These are phyloP conservation scores for Trididemnum miniatum DNA, from an alignment of 23 tunicate genomes.

Conservation along the genomic window DNA sequence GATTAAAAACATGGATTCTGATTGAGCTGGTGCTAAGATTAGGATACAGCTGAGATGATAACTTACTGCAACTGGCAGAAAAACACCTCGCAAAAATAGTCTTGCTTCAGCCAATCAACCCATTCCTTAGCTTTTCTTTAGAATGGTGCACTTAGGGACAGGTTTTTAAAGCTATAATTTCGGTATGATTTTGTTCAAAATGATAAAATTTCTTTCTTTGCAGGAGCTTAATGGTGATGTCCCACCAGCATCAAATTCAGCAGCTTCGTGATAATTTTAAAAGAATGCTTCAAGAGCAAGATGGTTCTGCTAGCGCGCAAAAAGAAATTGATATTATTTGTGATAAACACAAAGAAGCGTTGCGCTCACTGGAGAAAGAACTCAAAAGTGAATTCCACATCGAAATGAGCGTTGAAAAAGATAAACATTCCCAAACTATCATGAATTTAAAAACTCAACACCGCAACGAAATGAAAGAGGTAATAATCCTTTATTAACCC, in stretches of 20 bases:
- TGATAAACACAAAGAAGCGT: slow-evolving; percentile 34
- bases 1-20: no score
- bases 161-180: no score
- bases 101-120: no score
- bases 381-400: slow-evolving; percentile 56
- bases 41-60: no score
- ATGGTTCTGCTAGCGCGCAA: slow-evolving; percentile 43
- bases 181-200: no score
- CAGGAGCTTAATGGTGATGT: slow-evolving; percentile 65
- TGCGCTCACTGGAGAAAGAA: slow-evolving; percentile 51
- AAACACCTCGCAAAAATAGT: no score
- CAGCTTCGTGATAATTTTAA: slow-evolving; percentile 72
- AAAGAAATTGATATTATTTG: slow-evolving; percentile 23
- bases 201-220: background rate
- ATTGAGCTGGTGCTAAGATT: no score
- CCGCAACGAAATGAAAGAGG: slow-evolving; percentile 29
- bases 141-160: no score
- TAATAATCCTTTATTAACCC: no score
- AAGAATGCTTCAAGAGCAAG: slow-evolving; percentile 51
- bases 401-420: slow-evolving; percentile 56
- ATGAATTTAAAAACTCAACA: slow-evolving; percentile 25
- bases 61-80: no score
- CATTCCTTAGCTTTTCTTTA: no score
- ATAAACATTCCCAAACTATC: slow-evolving; percentile 68
- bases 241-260: slow-evolving; percentile 84